Evolutionary conservation across 2,888 invertebrate genomes (phyloP).

Genomic region (Diplolepis rosae): DNA sequence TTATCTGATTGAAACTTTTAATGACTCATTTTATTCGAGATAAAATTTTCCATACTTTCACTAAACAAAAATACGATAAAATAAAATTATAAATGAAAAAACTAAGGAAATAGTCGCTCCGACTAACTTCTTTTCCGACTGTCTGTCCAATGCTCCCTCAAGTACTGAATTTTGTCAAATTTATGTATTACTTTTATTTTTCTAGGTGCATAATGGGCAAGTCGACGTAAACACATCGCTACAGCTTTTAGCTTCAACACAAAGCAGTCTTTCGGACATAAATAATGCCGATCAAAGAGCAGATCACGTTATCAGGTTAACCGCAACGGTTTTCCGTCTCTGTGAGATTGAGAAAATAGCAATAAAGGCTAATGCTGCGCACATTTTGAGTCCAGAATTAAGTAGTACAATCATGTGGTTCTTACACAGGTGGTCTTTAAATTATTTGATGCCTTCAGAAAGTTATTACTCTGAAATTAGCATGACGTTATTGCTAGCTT

Average conservation of each 20-base stretch:
- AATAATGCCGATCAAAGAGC: conserved; percentile 59
- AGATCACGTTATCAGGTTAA: conserved; percentile 76
- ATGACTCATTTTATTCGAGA: too few species aligned
- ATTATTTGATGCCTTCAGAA: conserved; percentile 79
- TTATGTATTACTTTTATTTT: conserved; percentile 14
- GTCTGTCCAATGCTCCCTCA: too few species aligned
- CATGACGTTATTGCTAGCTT: conserved; percentile 77
- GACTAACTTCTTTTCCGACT: too few species aligned
- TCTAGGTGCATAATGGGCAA: conserved; percentile 60
- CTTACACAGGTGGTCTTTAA: conserved; percentile 84
- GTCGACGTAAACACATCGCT: conserved; percentile 74
- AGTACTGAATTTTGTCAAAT: too few species aligned
- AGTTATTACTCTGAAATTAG: conserved; percentile 76
- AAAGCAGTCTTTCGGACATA: conserved; percentile 66
- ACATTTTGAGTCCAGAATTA: conserved; percentile 86
- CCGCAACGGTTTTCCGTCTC: conserved; percentile 83
- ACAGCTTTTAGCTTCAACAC: conserved; percentile 74
- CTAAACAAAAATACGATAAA: too few species aligned
- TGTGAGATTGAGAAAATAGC: conserved; percentile 86
- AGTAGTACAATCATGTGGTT: conserved; percentile 87
- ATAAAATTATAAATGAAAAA: too few species aligned
- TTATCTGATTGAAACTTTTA: too few species aligned
- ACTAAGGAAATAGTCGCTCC: too few species aligned
- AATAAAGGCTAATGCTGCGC: conserved; percentile 80
- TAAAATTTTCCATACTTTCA: too few species aligned